Conservation (phyloP, 2,113 vertebrate species). For the Hippocampus barbouri region DNA sequence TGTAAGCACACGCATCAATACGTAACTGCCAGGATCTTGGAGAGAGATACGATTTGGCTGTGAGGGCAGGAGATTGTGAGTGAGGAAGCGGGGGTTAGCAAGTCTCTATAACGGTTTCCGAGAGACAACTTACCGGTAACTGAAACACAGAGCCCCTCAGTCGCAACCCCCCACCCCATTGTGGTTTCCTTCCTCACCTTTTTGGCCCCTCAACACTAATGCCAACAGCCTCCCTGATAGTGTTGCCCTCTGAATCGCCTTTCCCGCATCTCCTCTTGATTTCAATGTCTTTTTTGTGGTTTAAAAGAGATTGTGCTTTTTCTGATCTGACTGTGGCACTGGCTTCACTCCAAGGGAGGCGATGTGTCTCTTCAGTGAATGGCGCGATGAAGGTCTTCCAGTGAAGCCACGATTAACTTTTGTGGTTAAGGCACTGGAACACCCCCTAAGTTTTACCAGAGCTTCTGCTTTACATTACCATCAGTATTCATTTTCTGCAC, state of each 20-base stretch:
- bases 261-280: constrained; percentile 16
- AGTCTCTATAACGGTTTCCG: constrained; percentile 63
- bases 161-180: constrained; percentile 48
- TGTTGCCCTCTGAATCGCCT: constrained; percentile 31
- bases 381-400: constrained; percentile 52
- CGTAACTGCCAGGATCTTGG: constrained; percentile 13
- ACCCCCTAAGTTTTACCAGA: constrained; percentile 10
- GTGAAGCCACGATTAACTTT: constrained; percentile 59
- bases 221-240: constrained; percentile 46
- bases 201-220: constrained; percentile 49
- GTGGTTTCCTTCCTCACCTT: constrained; percentile 65
- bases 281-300: constrained; percentile 59
- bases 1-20: neutral
- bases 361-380: constrained; percentile 70
- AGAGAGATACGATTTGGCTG: constrained; percentile 47
- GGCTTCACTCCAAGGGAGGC: constrained; percentile 59
- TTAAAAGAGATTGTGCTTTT: constrained; percentile 61
- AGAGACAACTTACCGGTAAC: constrained; percentile 58
- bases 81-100: constrained; percentile 51
- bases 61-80: constrained; percentile 47
- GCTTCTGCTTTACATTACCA: constrained; percentile 11
- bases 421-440: constrained; percentile 38
- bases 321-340: constrained; percentile 55
- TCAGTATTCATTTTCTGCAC: neutral
- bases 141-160: constrained; percentile 60